A percentile compares a stretch with the other conserved stretches of the same genome.
phyloP scores from a whole-genome alignment of 2,888 invertebrate species.

The Antheraea assamensis region DNA sequence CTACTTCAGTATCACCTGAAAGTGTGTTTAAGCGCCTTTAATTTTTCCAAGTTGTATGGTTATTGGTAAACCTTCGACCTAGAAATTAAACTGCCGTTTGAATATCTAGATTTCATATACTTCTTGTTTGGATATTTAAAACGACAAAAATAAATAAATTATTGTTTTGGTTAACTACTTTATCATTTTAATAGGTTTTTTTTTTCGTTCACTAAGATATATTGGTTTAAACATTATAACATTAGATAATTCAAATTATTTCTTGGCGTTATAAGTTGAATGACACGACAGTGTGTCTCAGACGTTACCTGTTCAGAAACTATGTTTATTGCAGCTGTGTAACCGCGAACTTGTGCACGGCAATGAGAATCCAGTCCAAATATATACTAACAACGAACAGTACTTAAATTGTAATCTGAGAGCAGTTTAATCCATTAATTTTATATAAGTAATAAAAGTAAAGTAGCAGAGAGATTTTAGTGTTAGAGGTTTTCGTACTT shows the following conservation, averaged over 20 bases:
- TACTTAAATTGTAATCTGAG: constrained; percentile 46
- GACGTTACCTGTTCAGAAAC: constrained; percentile 68
- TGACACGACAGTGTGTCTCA: constrained; percentile 47
- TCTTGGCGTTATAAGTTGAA: background rate
- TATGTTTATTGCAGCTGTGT: constrained; percentile 70
- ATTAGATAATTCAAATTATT: background rate
- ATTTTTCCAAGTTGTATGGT: background rate
- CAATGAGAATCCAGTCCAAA: constrained; percentile 65
- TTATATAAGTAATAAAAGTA: background rate
- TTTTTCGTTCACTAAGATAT: background rate
- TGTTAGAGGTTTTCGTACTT: background rate
- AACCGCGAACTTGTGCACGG: constrained; percentile 63
- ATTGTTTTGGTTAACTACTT: background rate
- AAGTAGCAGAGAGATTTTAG: background rate
- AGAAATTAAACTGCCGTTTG: background rate
- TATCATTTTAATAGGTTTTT: background rate
- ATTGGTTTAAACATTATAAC: background rate
- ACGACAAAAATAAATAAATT: background rate
- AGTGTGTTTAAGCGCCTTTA: background rate
- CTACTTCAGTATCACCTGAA: background rate
- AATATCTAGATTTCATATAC: background rate
- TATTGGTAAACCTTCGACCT: background rate
- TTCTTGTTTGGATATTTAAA: background rate
- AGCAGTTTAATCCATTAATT: constrained; percentile 43
- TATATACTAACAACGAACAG: constrained; percentile 52